Conservation (phyloP, 2,797 vertebrate genomes). For the Sitta carolinensis region DNA sequence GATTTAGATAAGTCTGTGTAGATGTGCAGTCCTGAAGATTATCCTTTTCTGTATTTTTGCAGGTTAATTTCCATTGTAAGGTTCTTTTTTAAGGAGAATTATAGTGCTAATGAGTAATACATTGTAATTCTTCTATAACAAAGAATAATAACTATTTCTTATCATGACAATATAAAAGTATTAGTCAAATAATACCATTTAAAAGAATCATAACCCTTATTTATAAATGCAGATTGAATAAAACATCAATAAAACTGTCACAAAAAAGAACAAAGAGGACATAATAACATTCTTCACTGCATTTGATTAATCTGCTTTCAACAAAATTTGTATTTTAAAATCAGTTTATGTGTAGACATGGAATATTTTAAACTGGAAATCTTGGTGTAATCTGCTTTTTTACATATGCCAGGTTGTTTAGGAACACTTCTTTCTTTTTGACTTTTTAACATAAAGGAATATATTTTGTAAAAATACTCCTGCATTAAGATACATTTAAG, state of each 20-base stretch:
- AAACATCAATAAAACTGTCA: neutral
- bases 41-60: neutral
- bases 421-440: neutral
- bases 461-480: neutral
- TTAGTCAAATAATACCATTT: neutral
- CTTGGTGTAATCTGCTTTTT: neutral
- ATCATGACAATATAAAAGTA: neutral
- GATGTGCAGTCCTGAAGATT: neutral
- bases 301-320: neutral
- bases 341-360: neutral
- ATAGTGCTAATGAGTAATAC: slow-evolving; percentile 1
- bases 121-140: neutral
- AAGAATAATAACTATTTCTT: slow-evolving; percentile 28
- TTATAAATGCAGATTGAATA: neutral
- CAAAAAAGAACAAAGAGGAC: neutral
- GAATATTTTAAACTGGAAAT: neutral
- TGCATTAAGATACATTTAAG: neutral
- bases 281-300: neutral
- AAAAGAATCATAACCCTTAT: neutral
- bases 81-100: neutral
- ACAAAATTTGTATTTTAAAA: neutral
- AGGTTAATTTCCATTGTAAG: neutral
- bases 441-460: neutral
- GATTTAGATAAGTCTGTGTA: neutral
- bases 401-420: neutral